Base-by-base conservation (phyloP, 2,888 invertebrate genomes). In the Pomacea canaliculata region DNA sequence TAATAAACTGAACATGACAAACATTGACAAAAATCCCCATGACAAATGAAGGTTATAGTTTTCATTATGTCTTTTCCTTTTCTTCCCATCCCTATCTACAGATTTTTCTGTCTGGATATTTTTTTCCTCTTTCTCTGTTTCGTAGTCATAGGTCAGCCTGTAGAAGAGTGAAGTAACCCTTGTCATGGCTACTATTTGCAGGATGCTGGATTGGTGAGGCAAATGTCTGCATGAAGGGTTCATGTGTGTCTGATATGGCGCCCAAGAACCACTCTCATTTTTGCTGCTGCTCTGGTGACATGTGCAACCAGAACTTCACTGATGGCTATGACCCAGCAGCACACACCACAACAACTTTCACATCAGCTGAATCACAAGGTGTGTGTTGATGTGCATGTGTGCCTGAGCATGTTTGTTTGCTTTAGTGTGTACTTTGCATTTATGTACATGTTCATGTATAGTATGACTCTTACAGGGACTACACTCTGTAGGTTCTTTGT, bases 211-310 rank as follows among this genome's bases (percentile, higher is more conserved):
- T 78, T 1, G 81, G 78, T 7, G 76, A 81, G 7, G 80, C 77
- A 23, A 76, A 79, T 37, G 76, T 72, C n/a, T 80, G 82, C 70
- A 66, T 70, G 56, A 60, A 62, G 12, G 77, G 67, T 46, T 1
- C 37, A 10, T 82, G 82, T 37, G 70, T 75, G 59, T 79, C 82
- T 16, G 73, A 71, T 66, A 80, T 72, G 23, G 78, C 72, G 37
- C 80, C 73, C 60, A 78, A 80, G 71, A 83, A 82, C 76, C 80
- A 81, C 77, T 81, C 81, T 12, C 80, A 73, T 60, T 73, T 79
- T 79, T 84, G 83, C 49, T 96, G 97, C 86, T 97, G 97, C 89
- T 97, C 97, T 88, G 94, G 94, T 5, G 93, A 94, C 84, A 92
- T 93, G 88, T 97, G 97, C 91, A 97, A 97, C 91, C 92, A 92